These are phyloP conservation scores for Cervus canadensis DNA, from an alignment of 2,113 vertebrate genomes.

Conservation along the genomic window DNA sequence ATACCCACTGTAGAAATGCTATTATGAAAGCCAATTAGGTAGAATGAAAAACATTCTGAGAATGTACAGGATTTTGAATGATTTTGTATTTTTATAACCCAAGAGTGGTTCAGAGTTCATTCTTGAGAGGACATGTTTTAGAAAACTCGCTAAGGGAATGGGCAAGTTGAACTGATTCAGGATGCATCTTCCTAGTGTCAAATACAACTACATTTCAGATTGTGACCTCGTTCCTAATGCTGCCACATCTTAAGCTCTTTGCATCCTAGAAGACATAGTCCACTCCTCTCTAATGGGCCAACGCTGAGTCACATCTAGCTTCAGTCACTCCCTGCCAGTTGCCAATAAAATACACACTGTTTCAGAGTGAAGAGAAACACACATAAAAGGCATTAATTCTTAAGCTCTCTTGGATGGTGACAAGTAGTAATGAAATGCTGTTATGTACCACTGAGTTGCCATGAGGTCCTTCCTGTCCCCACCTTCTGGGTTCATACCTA, in stretches of 20 bases:
- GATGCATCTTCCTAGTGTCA: conserved; percentile 15
- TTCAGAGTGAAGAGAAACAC: background rate
- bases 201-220: background rate
- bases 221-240: background rate
- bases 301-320: background rate
- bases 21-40: conserved; percentile 18
- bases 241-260: background rate
- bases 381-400: background rate
- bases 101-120: background rate
- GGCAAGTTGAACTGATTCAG: conserved; percentile 14
- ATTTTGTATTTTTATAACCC: conserved; percentile 36
- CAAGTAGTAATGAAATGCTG: background rate
- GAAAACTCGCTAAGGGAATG: conserved; percentile 33
- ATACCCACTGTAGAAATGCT: background rate
- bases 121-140: conserved; percentile 15
- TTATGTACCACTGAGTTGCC: background rate
- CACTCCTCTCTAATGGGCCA: background rate
- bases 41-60: conserved; percentile 14
- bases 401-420: background rate
- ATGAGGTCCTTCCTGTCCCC: background rate
- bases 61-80: background rate
- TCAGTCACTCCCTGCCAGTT: background rate
- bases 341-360: background rate
- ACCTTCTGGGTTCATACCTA: background rate
- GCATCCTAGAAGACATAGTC: background rate